Evolutionary conservation across 2,797 vertebrate species (phyloP).

Genomic region (Semaprochilodus insignis): DNA sequence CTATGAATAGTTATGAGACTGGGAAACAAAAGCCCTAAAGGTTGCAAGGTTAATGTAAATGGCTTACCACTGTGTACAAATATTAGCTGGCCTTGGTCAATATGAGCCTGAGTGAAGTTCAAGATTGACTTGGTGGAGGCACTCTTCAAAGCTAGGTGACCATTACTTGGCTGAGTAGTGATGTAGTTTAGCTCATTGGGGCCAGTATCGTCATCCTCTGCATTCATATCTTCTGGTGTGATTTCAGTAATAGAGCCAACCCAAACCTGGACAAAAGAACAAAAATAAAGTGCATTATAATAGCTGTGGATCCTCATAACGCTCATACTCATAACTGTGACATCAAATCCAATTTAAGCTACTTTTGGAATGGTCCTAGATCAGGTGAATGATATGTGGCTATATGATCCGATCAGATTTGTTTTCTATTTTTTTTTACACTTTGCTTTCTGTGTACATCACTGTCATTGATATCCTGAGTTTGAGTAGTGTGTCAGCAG

Average conservation of each 20-base stretch:
- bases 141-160: conserved; percentile 87
- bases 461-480: too few species aligned
- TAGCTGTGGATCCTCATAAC: too few species aligned
- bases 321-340: too few species aligned
- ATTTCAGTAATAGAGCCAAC: conserved; percentile 87
- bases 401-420: too few species aligned
- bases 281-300: neutral
- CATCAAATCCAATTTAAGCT: too few species aligned
- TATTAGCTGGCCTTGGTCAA: conserved; percentile 83
- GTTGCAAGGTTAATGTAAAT: neutral
- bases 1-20: too few species aligned
- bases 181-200: conserved; percentile 82
- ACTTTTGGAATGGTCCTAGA: too few species aligned
- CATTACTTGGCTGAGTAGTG: conserved; percentile 86
- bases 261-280: conserved; percentile 83
- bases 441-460: too few species aligned
- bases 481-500: too few species aligned
- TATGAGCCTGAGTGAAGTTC: conserved; percentile 89
- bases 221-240: conserved; percentile 79
- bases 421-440: too few species aligned
- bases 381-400: too few species aligned
- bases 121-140: conserved; percentile 80
- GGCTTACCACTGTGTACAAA: conserved; percentile 87
- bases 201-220: conserved; percentile 82
- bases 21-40: too few species aligned